phyloP scores from a whole-genome alignment of 1,140 invertebrate genomes.

The Drosophila ironensis region DNA sequence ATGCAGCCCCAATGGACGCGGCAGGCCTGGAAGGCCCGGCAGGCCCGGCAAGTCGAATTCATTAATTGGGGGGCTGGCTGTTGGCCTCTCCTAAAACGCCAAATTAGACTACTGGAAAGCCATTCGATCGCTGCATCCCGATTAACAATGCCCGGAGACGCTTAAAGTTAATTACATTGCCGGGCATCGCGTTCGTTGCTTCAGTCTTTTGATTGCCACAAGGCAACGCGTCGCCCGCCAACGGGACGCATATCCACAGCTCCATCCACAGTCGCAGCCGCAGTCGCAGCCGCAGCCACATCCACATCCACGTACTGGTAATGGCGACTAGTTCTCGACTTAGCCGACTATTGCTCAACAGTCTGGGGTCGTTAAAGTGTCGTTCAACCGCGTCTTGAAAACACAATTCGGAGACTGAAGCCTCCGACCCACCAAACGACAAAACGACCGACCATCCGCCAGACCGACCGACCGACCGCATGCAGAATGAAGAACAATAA shows the following conservation, averaged over 20 bases:
- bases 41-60: conserved; percentile 23
- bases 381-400: conserved; percentile 61
- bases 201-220: conserved; percentile 54
- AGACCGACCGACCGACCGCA: conserved; percentile 16
- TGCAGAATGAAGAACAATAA: conserved; percentile 67
- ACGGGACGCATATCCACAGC: conserved; percentile 11
- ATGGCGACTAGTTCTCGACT: conserved; percentile 46
- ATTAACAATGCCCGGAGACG: conserved; percentile 48
- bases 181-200: conserved; percentile 39
- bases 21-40: conserved; percentile 8
- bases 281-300: background rate
- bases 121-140: conserved; percentile 42
- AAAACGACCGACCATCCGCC: too few species aligned
- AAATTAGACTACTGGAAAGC: conserved; percentile 63
- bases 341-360: conserved; percentile 48
- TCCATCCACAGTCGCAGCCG: conserved; percentile 3
- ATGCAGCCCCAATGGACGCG: conserved; percentile 1
- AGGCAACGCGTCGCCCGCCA: conserved; percentile 12
- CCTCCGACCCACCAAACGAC: too few species aligned
- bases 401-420: conserved; percentile 52
- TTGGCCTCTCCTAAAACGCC: conserved; percentile 45
- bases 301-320: conserved; percentile 17
- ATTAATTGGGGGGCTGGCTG: conserved; percentile 53
- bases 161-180: conserved; percentile 56
- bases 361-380: conserved; percentile 52